Evolutionary conservation across 2,888 invertebrate species (phyloP).

Genomic region (Polydrusus pterygomalis): DNA sequence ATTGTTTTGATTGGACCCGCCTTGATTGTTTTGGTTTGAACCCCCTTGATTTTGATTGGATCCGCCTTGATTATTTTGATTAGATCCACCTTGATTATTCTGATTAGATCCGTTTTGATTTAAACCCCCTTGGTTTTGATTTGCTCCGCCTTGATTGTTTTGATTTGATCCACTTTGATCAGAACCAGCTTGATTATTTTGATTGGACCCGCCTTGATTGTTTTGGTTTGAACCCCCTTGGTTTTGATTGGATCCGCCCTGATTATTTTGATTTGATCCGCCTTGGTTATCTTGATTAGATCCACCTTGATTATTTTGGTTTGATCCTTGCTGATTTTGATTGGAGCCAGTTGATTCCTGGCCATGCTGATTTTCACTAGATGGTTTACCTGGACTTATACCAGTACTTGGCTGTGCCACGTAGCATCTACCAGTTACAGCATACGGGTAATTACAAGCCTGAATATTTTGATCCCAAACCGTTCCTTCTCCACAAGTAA

Average conservation of each 20-base stretch:
- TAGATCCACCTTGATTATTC: conserved; percentile 27
- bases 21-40: conserved; percentile 30
- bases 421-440: conserved; percentile 69
- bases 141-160: conserved; percentile 41
- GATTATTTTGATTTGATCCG: conserved; percentile 30
- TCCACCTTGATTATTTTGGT: conserved; percentile 41
- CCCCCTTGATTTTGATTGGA: conserved; percentile 19
- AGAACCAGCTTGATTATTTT: conserved; percentile 33
- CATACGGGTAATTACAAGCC: conserved; percentile 84
- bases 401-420: conserved; percentile 18
- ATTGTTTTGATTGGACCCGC: neutral
- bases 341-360: conserved; percentile 17
- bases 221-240: conserved; percentile 50
- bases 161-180: conserved; percentile 10
- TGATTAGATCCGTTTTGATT: conserved; percentile 52
- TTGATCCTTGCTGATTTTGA: conserved; percentile 44
- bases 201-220: conserved; percentile 46
- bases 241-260: conserved; percentile 50
- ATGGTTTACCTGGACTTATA: neutral
- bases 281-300: conserved; percentile 36
- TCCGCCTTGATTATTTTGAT: too few relatives aligned
- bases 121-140: conserved; percentile 39
- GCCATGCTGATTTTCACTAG: conserved; percentile 24
- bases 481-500: conserved; percentile 84
- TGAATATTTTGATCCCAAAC: conserved; percentile 82